Evolutionary conservation across 2,797 vertebrate species (phyloP).

Genomic region (Myripristis murdjan): DNA sequence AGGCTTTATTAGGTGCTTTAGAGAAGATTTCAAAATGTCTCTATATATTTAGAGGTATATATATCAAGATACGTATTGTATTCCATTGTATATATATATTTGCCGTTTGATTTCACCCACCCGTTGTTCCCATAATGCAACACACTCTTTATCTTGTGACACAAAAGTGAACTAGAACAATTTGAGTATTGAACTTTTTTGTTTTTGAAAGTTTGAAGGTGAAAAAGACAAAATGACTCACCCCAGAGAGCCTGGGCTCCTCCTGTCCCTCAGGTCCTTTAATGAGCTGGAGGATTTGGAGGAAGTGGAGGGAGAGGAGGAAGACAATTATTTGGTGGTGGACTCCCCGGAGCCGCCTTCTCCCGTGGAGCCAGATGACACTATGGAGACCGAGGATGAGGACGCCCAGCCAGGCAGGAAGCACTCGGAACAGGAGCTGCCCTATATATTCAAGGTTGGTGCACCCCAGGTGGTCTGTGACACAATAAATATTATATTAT

Average conservation of each 20-base stretch:
- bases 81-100: too few relatives aligned
- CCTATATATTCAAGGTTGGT: conserved; percentile 74
- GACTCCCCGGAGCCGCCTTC: conserved; percentile 78
- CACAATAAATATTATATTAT: too few relatives aligned
- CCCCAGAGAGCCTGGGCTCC: neutral
- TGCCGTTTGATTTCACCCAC: too few relatives aligned
- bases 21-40: too few relatives aligned
- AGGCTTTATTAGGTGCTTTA: too few relatives aligned
- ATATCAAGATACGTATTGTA: too few relatives aligned
- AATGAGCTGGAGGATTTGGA: conserved; percentile 29
- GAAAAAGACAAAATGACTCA: neutral
- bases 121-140: too few relatives aligned
- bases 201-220: too few relatives aligned
- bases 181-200: too few relatives aligned
- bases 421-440: conserved; percentile 71
- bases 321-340: conserved; percentile 27
- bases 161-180: too few relatives aligned
- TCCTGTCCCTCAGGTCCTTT: conserved; percentile 38
- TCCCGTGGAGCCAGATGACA: conserved; percentile 52
- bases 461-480: neutral
- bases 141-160: too few relatives aligned
- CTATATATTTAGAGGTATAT: too few relatives aligned
- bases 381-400: conserved; percentile 37
- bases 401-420: conserved; percentile 56
- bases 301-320: conserved; percentile 1